Conservation (phyloP, 2,113 vertebrate species). For the Cariama cristata region DNA sequence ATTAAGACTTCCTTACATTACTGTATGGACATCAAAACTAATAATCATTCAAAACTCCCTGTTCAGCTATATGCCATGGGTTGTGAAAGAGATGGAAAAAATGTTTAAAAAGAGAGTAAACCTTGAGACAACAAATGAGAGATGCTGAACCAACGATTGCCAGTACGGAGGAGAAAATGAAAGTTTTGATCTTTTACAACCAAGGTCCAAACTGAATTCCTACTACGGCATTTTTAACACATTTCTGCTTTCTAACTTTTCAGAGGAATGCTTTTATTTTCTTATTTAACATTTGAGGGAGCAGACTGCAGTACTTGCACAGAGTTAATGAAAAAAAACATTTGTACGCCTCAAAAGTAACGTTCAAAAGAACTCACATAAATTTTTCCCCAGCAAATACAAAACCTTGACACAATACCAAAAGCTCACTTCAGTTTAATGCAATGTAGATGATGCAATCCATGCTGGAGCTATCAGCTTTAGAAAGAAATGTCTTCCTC, state of each 20-base stretch:
- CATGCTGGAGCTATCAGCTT: not conserved
- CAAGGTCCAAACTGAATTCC: not conserved
- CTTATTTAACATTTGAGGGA: not conserved
- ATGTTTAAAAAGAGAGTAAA: not conserved
- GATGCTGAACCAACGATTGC: not conserved
- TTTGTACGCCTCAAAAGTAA: not conserved
- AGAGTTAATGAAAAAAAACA: not conserved
- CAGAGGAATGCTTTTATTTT: not conserved
- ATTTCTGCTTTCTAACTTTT: not conserved
- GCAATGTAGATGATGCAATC: not conserved
- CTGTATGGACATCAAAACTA: not conserved
- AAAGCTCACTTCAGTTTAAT: not conserved
- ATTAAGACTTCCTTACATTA: not conserved
- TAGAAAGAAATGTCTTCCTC: not conserved
- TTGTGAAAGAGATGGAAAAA: not conserved
- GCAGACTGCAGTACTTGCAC: not conserved
- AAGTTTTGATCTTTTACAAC: not conserved
- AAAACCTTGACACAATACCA: not conserved
- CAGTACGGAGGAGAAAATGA: not conserved
- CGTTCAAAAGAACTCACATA: not conserved
- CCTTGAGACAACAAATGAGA: not conserved
- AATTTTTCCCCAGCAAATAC: not conserved
- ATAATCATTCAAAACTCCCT: not conserved
- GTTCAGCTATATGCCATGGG: not conserved
- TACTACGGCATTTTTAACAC: not conserved